Evolutionary conservation across 2,888 invertebrate species (phyloP), one percentile per base, ranked within the genome.

Genomic region (Trichogramma evanescens): DNA sequence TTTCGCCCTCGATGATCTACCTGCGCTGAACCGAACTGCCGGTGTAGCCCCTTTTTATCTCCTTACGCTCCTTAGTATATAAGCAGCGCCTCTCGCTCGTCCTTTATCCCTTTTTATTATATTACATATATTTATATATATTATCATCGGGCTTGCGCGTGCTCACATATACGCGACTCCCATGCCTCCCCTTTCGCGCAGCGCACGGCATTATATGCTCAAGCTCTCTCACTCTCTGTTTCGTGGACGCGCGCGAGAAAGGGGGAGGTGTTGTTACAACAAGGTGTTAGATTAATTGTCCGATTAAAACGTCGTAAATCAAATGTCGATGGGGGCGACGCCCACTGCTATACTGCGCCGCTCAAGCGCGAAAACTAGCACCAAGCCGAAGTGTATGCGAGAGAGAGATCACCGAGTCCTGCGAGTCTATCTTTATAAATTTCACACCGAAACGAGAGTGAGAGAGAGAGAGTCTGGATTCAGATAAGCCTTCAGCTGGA

Each of bases 281-380:
- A 76, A 77, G 76, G 76, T 75, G 76, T 77, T 77, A 77, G 77
- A 77, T 77, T 77, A 77, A 77, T 77, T 76, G 76, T 75, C 68
- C 72, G 76, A 77, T 77, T 76, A 77, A 74, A 75, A 72, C 70
- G 70, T 74, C 76, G 75, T 77, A 76, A 76, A 76, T 77, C 74
- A 74, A 68, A 65, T 65, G 68, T 65, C 63, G 66, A 69, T 70
- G 67, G 65, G 67, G 68, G 66, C 63, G 67, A 70, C 72, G 72
- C 71, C 71, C 69, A 70, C 70, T 63, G 67, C 61, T 26, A 67
- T 65, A 66, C 66, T 65, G 65, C 65, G 62, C 51, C 45, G 26
- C 48, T 13, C 56, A 9, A 38, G 55, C 48, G 49, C 38, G 54
- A 26, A 26, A 26, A 26, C 26, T 26, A 26, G 26, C 26, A 26